Evolutionary conservation across 2,888 invertebrate species (phyloP), one percentile per base, ranked within the genome.

Genomic region (Incurvaria masculella): DNA sequence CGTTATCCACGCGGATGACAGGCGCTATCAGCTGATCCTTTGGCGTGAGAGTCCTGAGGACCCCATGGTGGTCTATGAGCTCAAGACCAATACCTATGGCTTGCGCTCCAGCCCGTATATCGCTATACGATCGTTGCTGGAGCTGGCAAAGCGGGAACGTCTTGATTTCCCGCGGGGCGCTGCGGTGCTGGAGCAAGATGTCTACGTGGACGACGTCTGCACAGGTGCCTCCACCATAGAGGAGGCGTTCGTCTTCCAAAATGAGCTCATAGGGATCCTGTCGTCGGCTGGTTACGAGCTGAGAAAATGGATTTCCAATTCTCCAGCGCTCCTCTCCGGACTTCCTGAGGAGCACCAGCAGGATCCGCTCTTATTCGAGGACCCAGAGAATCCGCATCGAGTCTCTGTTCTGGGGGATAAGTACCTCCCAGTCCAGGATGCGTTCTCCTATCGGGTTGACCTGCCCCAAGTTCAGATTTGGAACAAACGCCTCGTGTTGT

Each of bases 21-120:
- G 44, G n/a, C 26, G 38, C 5, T 48, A 26, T 10, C 47, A 47
- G 39, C 8, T 47, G 4, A 47, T 47, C 8, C 18, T 47, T 19
- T 47, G 47, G 47, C 21, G 44, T 2, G 47, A 47, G 18, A 44
- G 21, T 19, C 44, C 42, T 2, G 21, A 38, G 8, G 39, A 47
- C 19, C 43, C 43, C 21, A 47, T 47, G 20, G 3, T 16, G 4
- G 33, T 42, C 4, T 42, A 42, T 2, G 47, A 42, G 17, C 20
- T 42, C n/a, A 47, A 42, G 5, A n/a, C n/a, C n/a, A n/a, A n/a
- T n/a, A n/a, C n/a, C n/a, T n/a, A n/a, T n/a, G 16, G 41, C 21
- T n/a, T 44, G n/a, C n/a, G 19, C 20, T 44, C 44, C 14, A 44
- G 44, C 17, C 26, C 44, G 16, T 44, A 21, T 26, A 44, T 44